Evolutionary conservation across 1,140 invertebrate genomes (phyloP), one percentile per base, ranked within the genome.

Genomic region (Drosophila nannoptera): DNA sequence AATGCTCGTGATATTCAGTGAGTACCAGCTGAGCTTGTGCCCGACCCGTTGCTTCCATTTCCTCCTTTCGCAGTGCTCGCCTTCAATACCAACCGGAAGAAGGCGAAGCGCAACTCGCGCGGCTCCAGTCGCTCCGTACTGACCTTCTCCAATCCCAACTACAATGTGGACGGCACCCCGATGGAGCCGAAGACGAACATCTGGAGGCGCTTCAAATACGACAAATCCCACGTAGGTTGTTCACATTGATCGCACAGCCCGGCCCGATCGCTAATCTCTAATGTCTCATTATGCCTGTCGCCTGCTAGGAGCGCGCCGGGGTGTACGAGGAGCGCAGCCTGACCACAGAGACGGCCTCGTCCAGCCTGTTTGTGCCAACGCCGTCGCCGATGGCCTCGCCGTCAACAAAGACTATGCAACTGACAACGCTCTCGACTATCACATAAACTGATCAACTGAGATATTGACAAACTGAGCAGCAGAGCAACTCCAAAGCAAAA

Each of bases 91-190:
- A 91, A 90, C 73, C 91, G 90, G 38, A 92, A 91, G 60, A 90
- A 90, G 46, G 90, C 92, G 64, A 92, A 93, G 75, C 92, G 92
- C 49, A 92, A 93, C 62, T 86, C 91, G 14, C 92, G 92, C 46
- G 90, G 90, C 7, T 92, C 91, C 50, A 84, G 93, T 55, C 90
- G 93, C 60, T 93, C 92, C 43, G 92, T 94, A 0, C 88, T 94
- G 53, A 94, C 94, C 0, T 95, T 95, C 87, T 93, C 94, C 2
- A 96, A 96, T 91, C 95, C 94, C 1, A 95, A 94, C 77, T 96
- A 96, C 33, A 90, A 89, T 61, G 88, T 90, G 12, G 83, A 88
- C 58, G 86, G 90, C 29, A 81, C 78, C 58, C 84, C 83, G 4
- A 78, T 89, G 70, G 93, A 94, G 59, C 92, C 93, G 60, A 93